Base-by-base conservation (phyloP, 1,140 invertebrate species). In the Calliphora vicina region DNA sequence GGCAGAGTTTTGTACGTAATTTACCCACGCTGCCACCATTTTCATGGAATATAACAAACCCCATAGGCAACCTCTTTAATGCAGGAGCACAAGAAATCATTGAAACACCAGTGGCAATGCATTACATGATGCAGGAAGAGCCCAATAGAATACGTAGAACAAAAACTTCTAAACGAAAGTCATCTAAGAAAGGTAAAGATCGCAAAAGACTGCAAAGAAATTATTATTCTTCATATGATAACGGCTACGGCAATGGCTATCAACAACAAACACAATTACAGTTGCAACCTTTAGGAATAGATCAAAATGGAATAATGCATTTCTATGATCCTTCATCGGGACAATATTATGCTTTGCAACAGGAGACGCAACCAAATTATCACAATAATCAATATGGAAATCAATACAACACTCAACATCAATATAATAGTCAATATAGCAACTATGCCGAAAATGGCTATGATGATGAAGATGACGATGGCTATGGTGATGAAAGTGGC, bases 1-100 rank as follows among this genome's bases (percentile, higher is more conserved):
- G 88, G 88, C 87, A 89, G 20, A 88, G 83, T 61, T 86, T 89
- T n/a, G 82, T 89, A 4, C 88, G 88, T 26, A 89, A 85, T 50
- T 86, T 89, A 15, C 87, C 85, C 26, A 85, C 86, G 8, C 85
- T 89, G 25, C 86, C 85, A 27, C 67, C 85, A 0, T 20, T 84
- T 17, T 61, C 10, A n/a, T 85, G 86, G n/a, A 89, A 89, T 84
- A 71, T 89, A 74, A 88, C 88, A 8, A 89, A 87, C 85, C 87
- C 88, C 1, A 71, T 89, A 43, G 85, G 84, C 0, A 89, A 89
- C 80, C 81, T 89, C 0, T 88, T 89, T 13, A 89, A 85, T 20
- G 86, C 88, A 67, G 87, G 88, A 29, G 85, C 80, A 15, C 81
- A 87, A 10, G 88, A 89, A 80, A 85, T 89, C 12, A 85, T 89